Evolutionary conservation across 2,113 vertebrate species (phyloP).

Genomic region (Polyodon spathula): DNA sequence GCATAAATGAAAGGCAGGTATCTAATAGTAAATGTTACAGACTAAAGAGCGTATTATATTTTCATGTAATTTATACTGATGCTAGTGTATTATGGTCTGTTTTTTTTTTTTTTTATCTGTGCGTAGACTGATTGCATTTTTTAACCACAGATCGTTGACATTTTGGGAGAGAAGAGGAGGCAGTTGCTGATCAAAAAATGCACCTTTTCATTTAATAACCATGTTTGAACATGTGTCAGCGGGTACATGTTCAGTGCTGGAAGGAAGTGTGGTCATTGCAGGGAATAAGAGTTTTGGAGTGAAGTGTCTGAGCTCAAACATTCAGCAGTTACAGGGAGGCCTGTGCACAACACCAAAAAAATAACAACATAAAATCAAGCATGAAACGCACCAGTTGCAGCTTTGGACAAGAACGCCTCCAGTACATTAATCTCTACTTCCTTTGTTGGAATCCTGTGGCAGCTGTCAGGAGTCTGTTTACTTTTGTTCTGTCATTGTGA

Average conservation of each 20-base stretch:
- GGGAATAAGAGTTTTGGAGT: constrained; percentile 64
- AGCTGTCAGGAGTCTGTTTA: background rate
- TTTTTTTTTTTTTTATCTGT: too few relatives aligned
- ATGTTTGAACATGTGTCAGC: constrained; percentile 52
- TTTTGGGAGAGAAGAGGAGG: background rate
- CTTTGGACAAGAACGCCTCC: background rate
- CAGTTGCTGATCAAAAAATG: constrained; percentile 22
- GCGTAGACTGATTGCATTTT: too few relatives aligned
- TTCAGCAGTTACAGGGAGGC: too few relatives aligned
- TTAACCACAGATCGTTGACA: too few relatives aligned
- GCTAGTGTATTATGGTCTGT: too few relatives aligned
- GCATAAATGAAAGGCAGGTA: too few relatives aligned
- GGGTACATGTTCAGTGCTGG: constrained; percentile 28
- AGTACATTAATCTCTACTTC: background rate
- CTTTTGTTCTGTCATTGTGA: background rate
- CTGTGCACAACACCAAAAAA: too few relatives aligned
- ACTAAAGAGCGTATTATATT: too few relatives aligned
- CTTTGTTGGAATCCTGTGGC: background rate
- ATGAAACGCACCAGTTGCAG: background rate
- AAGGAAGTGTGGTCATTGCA: constrained; percentile 60
- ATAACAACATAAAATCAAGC: too few relatives aligned
- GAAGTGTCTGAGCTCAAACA: constrained; percentile 59
- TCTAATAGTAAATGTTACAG: too few relatives aligned
- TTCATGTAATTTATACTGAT: too few relatives aligned
- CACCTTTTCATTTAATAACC: constrained; percentile 44